Evolutionary conservation across 2,797 vertebrate species (phyloP), one percentile per base, ranked within the genome.

Genomic region (Microcaecilia unicolor): DNA sequence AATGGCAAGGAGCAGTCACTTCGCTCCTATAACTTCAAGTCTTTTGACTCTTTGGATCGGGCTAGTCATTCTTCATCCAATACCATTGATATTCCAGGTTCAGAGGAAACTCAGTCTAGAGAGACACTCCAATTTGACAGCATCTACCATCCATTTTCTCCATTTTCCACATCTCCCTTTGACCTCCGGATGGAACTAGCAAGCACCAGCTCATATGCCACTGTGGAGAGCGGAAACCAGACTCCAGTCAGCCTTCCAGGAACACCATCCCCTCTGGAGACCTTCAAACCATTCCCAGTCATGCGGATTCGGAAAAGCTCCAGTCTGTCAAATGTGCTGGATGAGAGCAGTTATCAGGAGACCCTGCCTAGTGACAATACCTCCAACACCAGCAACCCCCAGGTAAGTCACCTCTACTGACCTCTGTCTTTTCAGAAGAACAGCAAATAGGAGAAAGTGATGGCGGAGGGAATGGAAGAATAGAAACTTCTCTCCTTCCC

Each of bases 311-410:
- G 85, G 41, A 97, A 96, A 71, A 97, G 93, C 67, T 97, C 93
- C 58, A 98, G 93, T 64, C 80, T 99, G 39, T 98, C 96, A 31
- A 98, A 99, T 0, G 89, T 98, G 10, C 76, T 99, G 55, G 95
- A 95, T 1, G 92, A 95, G 4, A 62, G 74, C 66, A 96, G 87
- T 78, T 91, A 85, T 55, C 86, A 83, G 1, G 95, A 97, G 4
- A 52, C 56, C 2, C 63, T 81, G 3, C 86, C 83, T 8, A 86
- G 82, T 1, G 94, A 98, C 38, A 85, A 87, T 2, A 31, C 88
- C 45, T 98, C 94, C 25, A 96, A 98, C 31, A 90, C 91, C 10
- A 98, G 94, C 64, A 98, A 94, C 62, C 92, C 91, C 22, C 94
- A 95, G 88, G 94, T 96, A 75, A 64, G 75, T 16, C 21, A 4